A percentile compares a stretch with the other conserved stretches of the same genome.
phyloP scores from a whole-genome alignment of 1,140 invertebrate species.

The Augochlora pura region DNA sequence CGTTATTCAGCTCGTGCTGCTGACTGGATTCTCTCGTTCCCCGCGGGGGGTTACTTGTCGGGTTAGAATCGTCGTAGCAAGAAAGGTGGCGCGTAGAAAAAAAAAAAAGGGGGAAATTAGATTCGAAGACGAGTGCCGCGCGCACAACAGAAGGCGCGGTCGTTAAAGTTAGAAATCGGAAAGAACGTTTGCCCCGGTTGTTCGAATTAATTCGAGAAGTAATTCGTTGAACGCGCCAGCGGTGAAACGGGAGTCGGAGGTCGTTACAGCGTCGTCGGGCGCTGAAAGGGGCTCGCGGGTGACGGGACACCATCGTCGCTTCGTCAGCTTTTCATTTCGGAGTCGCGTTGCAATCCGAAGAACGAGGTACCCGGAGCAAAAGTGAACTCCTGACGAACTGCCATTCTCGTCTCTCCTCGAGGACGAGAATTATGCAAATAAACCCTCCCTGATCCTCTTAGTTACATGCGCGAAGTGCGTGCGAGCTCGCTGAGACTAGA shows the following conservation, averaged over 20 bases:
- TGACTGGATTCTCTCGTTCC: neutral
- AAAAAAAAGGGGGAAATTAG: neutral
- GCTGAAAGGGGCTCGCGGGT: neutral
- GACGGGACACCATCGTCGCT: neutral
- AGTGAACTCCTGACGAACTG: conserved; percentile 18
- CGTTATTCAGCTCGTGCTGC: no score
- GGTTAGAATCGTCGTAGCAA: neutral
- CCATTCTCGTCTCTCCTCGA: conserved; percentile 5
- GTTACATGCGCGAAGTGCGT: conserved; percentile 38
- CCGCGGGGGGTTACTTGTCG: neutral
- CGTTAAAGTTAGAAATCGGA: no score
- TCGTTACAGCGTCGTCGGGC: neutral
- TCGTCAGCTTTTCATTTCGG: conserved; percentile 8
- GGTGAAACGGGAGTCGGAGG: neutral
- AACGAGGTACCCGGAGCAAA: neutral
- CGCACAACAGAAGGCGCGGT: no score
- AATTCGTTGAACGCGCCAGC: neutral
- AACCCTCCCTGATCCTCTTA: conserved; percentile 40
- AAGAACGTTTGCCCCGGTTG: neutral
- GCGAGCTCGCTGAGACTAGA: conserved; percentile 1
- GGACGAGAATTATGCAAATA: conserved; percentile 47
- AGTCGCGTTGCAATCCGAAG: neutral
- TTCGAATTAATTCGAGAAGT: neutral
- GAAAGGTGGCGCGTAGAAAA: neutral
- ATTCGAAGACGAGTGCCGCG: no score